Evolutionary conservation across 2,888 invertebrate species (phyloP), one percentile per base, ranked within the genome.

Genomic region (Clistopyga incitator): DNA sequence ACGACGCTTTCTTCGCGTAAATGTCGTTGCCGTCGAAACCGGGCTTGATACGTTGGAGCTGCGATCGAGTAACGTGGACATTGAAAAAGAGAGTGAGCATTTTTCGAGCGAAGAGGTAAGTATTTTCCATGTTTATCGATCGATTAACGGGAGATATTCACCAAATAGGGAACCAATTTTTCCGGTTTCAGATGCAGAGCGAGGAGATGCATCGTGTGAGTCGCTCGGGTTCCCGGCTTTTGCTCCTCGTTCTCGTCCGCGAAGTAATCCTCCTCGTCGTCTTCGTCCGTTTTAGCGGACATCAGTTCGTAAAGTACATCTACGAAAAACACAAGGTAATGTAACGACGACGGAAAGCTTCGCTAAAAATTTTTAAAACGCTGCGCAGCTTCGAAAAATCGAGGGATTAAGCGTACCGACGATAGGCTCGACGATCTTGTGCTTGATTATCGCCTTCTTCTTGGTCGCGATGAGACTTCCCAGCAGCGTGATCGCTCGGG

Each of bases 101-200:
- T 34, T 8, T 3, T 0, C 8, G 34, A 6, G 34, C 8, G 2
- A 38, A 38, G 10, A 38, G 10, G 38, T 38, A 38, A 38, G 38
- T 38, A 38, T 38, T 38, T 38, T 10, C n/a, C n/a, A n/a, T n/a
- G n/a, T n/a, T n/a, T n/a, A n/a, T n/a, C n/a, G n/a, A n/a, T n/a
- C n/a, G n/a, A n/a, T n/a, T 34, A 72, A 23, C 13, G 15, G 34
- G 74, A 38, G 54, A 61, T 23, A 34, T 20, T 92, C 92, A 97
- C 95, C 91, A 97, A 92, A 88, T 95, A 95, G 34, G 96, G 96
- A 85, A 97, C 95, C 23, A 97, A 94, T 91, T 96, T 97, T 87
- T 97, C 97, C 13, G 97, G 96, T 6, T 97, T 96, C 52, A 97
- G 94, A 93, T 97, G 95, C 13, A 97, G 93, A 45, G 97, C 97